Conservation (phyloP, 2,113 vertebrate genomes). For the Hypomesus transpacificus region DNA sequence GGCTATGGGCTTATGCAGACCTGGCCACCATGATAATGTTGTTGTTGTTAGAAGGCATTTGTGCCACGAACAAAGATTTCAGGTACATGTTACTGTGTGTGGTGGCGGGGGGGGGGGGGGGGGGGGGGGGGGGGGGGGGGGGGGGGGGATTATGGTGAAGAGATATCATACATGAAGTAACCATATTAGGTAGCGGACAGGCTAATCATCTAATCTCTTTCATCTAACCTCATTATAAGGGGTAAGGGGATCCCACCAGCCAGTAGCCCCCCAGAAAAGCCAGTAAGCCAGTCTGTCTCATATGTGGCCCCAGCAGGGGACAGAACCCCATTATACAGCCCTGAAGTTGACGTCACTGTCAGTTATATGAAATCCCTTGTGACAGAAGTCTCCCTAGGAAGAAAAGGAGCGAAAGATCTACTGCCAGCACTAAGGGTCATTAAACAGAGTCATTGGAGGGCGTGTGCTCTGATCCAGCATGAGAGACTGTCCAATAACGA, state of each 20-base stretch:
- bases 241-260: constrained; percentile 6
- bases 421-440: constrained; percentile 3
- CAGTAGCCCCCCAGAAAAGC: neutral
- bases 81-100: no score
- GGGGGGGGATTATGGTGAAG: neutral
- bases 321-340: constrained; percentile 19
- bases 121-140: no score
- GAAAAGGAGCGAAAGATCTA: neutral
- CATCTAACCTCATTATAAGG: constrained; percentile 11
- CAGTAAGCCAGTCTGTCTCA: constrained; percentile 7
- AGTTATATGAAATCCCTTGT: neutral
- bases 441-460: neutral
- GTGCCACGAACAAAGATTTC: no score
- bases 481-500: no score
- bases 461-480: neutral
- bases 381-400: neutral
- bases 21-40: neutral
- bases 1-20: neutral
- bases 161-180: neutral
- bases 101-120: no score
- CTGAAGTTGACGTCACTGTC: neutral
- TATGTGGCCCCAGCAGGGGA: constrained; percentile 28
- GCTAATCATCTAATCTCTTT: constrained; percentile 3
- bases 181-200: neutral
- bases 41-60: no score